Evolutionary conservation across 2,797 vertebrate species (phyloP), one percentile per base, ranked within the genome.

Genomic region (Chiroxiphia lanceolata): DNA sequence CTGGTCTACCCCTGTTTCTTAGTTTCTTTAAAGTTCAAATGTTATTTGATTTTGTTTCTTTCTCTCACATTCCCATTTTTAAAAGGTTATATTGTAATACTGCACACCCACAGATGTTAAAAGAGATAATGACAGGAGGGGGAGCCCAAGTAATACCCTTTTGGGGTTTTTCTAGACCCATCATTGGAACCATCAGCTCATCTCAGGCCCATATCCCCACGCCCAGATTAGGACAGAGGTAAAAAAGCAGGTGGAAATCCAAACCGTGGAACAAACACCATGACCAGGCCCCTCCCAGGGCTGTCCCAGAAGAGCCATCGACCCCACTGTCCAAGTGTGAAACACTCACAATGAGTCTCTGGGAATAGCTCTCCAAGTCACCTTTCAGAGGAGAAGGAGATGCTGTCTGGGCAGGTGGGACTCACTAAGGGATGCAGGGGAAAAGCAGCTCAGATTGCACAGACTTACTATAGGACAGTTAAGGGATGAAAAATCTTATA

Each of bases 331-430:
- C n/a, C 48, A 19, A 15, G 27, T 7, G 6, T n/a, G 33, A 75
- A 14, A 11, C 22, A 10, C 2, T 15, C 44, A 4, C 40, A 48
- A 9, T 0, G 17, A 53, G 21, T 33, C 33, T 34, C 1, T 9
- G 36, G 17, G 34, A 90, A 11, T 51, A 54, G 84, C 57, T 38
- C 51, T 65, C 6, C 40, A 20, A 11, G 72, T 1, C 72, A n/a
- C 10, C 78, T 14, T 20, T n/a, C 79, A 54, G 34, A 75, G 1
- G 3, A 63, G 71, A 64, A 23, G 15, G 16, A 10, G 4, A 11
- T 7, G 6, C 31, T 42, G 23, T 18, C 50, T 19, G 18, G 65
- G 15, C 22, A 9, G 9, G 10, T 21, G 47, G 50, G 17, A 65
- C 48, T 72, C 33, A 27, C 10, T 11, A 33, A 0, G 3, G 40